Evolutionary conservation across 2,797 vertebrate genomes (phyloP).

Genomic region (Adelosebastes latens): DNA sequence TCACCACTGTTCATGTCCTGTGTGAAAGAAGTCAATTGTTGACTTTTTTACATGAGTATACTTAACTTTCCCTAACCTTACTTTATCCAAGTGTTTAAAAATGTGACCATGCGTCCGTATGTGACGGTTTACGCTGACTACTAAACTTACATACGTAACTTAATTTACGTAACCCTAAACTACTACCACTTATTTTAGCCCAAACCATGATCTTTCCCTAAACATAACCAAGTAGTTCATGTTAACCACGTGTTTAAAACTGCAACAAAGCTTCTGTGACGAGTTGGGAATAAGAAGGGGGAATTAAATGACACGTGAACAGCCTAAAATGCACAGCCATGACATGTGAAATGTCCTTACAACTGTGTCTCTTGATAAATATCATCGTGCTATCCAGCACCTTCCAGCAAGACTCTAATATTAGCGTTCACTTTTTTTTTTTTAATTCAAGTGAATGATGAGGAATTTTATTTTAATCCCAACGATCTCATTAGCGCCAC

Average conservation of each 20-base stretch:
- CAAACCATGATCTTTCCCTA: too few relatives aligned
- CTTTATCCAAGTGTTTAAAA: too few relatives aligned
- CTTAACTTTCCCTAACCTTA: too few relatives aligned
- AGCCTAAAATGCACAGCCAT: not conserved
- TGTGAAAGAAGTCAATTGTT: not conserved
- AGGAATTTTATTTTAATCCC: slow-evolving; percentile 1
- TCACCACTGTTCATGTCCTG: fast-evolving
- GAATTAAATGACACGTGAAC: not conserved
- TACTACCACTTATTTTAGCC: too few relatives aligned
- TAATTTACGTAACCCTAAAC: too few relatives aligned
- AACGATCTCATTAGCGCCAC: slow-evolving; percentile 20
- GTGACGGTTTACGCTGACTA: too few relatives aligned
- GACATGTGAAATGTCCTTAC: not conserved
- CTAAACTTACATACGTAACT: too few relatives aligned
- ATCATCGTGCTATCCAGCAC: not conserved
- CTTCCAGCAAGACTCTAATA: not conserved
- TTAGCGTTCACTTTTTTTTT: not conserved
- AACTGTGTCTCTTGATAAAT: not conserved
- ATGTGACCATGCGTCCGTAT: too few relatives aligned
- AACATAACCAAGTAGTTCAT: too few relatives aligned
- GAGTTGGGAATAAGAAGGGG: not conserved
- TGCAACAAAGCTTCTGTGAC: not conserved
- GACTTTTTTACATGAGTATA: too few relatives aligned
- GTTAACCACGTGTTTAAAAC: not conserved
- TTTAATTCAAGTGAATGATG: slow-evolving; percentile 10